Conservation (phyloP, 2,888 invertebrate genomes). For the Sturmia bella region DNA sequence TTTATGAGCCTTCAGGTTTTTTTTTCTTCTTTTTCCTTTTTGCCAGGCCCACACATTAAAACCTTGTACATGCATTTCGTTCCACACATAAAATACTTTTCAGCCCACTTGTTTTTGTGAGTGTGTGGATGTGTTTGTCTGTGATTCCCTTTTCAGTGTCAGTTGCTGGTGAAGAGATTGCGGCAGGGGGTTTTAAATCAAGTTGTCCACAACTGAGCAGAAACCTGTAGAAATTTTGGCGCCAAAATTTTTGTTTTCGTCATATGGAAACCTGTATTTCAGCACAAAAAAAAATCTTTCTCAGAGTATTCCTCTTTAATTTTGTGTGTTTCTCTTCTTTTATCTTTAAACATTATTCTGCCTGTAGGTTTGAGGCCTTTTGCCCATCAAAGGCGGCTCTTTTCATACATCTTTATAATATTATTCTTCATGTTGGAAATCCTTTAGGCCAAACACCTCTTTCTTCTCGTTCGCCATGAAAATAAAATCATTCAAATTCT, state of each 20-base stretch:
- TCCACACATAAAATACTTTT: background rate
- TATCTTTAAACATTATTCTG: slow-evolving; percentile 8
- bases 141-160: slow-evolving; percentile 25
- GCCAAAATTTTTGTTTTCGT: slow-evolving; percentile 59
- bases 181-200: slow-evolving; percentile 7
- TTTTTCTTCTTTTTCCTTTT: too few relatives aligned
- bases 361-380: background rate
- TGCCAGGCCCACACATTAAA: slow-evolving; percentile 38
- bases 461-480: background rate
- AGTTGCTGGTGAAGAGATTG: slow-evolving; percentile 14
- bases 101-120: slow-evolving; percentile 54
- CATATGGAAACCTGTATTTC: slow-evolving; percentile 56
- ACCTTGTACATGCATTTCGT: background rate
- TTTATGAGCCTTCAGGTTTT: slow-evolving; percentile 18
- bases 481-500: slow-evolving; percentile 60
- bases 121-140: slow-evolving; percentile 37
- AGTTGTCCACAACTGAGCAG: slow-evolving; percentile 37
- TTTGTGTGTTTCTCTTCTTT: slow-evolving; percentile 11
- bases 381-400: slow-evolving; percentile 37
- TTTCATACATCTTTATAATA: slow-evolving; percentile 5
- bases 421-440: slow-evolving; percentile 23
- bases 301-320: background rate
- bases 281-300: slow-evolving; percentile 20
- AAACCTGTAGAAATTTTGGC: slow-evolving; percentile 69
- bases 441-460: slow-evolving; percentile 61